Base-by-base conservation (phyloP, 2,797 vertebrate species). In the Cynodonichthys magdalenae region DNA sequence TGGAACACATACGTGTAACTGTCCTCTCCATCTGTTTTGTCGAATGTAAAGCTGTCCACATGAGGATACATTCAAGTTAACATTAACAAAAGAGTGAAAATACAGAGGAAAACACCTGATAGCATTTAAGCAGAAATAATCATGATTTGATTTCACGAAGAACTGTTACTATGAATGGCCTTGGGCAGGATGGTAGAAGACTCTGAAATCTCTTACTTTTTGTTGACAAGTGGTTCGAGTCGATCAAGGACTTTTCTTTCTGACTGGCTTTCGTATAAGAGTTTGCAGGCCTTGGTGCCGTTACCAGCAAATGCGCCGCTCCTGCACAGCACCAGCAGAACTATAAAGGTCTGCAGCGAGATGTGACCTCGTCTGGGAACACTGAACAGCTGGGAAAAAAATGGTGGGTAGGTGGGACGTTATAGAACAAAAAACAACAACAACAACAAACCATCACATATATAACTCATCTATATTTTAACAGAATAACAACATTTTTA, bases 1-100 rank as follows among this genome's bases (percentile, higher is more conserved):
- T 92, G 90, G 83, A 99, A 95, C 0, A 81, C 56, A 68, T 99
- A 99, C 0, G 72, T 19, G 67, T 97, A 98, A 15, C n/a, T 78
- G 0, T 94, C 93, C 0, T 48, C 0, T 3, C 0, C 48, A 10
- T 5, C 50, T 0, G 1, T 39, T 18, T 0, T 1, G 1, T 15
- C 1, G 2, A 2, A 59, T 41, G 87, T 81, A 56, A 92, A 90
- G 64, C 94, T 94, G 81, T 59, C 20, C 66, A 58, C 54, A 63
- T 1, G 8, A 74, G n/a, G 65, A 59, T 5, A 54, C 47, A 59
- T 20, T 24, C 27, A 6, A 78, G 4, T 44, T 28, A 76, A 56
- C 11, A 9, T 2, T 19, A 34, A 52, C 2, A 50, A 11, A 7
- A 65, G 3, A 52, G 3, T 27, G 12, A 51, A 17, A 4, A 1